Evolutionary conservation across 1,140 invertebrate genomes (phyloP).

Genomic region (Orius insidiosus): DNA sequence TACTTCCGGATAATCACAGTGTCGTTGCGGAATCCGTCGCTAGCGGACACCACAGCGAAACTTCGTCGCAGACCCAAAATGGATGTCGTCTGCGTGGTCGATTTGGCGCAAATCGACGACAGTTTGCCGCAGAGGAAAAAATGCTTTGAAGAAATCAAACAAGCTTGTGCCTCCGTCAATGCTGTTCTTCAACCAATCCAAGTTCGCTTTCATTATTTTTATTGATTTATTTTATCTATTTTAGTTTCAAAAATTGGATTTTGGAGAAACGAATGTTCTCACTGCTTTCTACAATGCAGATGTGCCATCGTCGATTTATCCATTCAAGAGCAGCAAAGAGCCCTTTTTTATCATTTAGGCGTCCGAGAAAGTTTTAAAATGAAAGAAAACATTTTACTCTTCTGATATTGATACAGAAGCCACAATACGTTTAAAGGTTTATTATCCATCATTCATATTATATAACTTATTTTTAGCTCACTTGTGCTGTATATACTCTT

Average conservation of each 20-base stretch:
- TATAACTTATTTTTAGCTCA: constrained; percentile 46
- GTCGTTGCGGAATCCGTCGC: constrained; percentile 12
- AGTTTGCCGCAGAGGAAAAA: constrained; percentile 53
- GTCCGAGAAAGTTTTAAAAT: constrained; percentile 96
- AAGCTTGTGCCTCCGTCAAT: constrained; percentile 58
- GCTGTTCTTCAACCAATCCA: constrained; percentile 68
- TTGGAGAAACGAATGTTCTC: constrained; percentile 67
- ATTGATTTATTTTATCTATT: constrained; percentile 22
- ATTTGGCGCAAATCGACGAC: constrained; percentile 47
- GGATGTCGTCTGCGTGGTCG: constrained; percentile 83
- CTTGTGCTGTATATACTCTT: constrained; percentile 72
- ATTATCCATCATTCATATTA: not conserved
- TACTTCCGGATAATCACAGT: constrained; percentile 9
- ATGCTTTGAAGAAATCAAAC: constrained; percentile 67
- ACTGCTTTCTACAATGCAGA: constrained; percentile 93
- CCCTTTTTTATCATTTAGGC: constrained; percentile 90
- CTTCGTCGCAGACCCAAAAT: constrained; percentile 36
- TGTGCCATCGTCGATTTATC: constrained; percentile 90
- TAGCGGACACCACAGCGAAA: constrained; percentile 11
- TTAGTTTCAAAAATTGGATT: constrained; percentile 73
- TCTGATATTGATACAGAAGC: constrained; percentile 72
- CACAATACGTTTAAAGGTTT: constrained; percentile 59
- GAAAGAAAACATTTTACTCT: constrained; percentile 92
- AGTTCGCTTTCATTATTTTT: constrained; percentile 29
- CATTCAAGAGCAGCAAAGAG: constrained; percentile 67